phyloP scores from a whole-genome alignment of 23 tunicate genomes.

The Diplosoma virens region DNA sequence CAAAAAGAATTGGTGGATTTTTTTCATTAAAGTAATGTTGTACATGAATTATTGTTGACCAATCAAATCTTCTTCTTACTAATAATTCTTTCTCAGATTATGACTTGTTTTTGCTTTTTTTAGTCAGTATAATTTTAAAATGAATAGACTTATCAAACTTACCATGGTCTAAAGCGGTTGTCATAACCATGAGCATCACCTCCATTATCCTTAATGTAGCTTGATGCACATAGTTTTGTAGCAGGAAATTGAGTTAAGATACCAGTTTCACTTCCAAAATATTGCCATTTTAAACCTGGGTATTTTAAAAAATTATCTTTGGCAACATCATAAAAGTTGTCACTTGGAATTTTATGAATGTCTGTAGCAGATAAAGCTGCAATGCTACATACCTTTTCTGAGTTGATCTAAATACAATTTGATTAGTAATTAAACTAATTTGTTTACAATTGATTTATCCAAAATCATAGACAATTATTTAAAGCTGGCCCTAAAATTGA shows the following conservation, averaged over 20 bases:
- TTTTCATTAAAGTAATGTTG: no score
- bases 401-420: constrained; percentile 33
- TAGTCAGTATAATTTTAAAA: no score
- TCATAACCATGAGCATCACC: constrained; percentile 35
- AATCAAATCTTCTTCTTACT: no score
- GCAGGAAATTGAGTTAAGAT: constrained; percentile 68
- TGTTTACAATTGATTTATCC: no score
- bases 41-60: no score
- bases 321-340: constrained; percentile 51
- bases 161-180: constrained; percentile 89
- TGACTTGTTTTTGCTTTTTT: no score
- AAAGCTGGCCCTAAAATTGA: no score
- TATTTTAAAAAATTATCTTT: constrained; percentile 25
- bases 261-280: constrained; percentile 84
- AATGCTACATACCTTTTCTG: constrained; percentile 16
- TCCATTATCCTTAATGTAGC: constrained; percentile 24
- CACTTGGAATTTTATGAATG: constrained; percentile 25
- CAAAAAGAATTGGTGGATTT: no score
- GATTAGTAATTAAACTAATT: no score
- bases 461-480: no score
- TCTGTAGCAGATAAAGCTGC: constrained; percentile 30
- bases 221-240: neutral
- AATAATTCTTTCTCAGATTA: no score
- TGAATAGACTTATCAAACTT: no score
- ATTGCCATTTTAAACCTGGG: constrained; percentile 87